Conservation (phyloP, 92 coral and sea anemone genomes). For the Epizoanthus stellaris region DNA sequence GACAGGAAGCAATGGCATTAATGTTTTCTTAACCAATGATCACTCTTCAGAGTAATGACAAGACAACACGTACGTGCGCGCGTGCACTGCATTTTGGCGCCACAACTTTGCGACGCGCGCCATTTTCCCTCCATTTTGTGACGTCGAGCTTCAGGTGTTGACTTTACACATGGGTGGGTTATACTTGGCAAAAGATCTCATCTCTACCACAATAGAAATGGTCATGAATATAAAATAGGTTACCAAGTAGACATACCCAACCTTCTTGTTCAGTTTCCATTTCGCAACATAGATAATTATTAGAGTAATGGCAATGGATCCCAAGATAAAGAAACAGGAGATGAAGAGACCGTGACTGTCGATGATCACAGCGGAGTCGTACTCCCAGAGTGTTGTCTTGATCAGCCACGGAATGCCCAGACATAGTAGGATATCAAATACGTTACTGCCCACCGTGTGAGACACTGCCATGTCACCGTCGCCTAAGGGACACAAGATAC, state of each 20-base stretch:
- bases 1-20: too few relatives aligned
- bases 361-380: slow-evolving; percentile 88
- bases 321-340: slow-evolving; percentile 95
- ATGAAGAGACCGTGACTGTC: slow-evolving; percentile 96
- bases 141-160: slow-evolving; percentile 49
- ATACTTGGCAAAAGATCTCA: slow-evolving; percentile 88
- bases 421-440: slow-evolving; percentile 92
- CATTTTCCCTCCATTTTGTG: neutral
- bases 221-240: slow-evolving; percentile 89
- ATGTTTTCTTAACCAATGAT: too few relatives aligned
- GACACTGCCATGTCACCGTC: slow-evolving; percentile 99
- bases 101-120: neutral
- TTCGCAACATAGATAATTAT: slow-evolving; percentile 84
- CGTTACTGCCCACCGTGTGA: slow-evolving; percentile 98
- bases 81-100: too few relatives aligned
- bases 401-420: slow-evolving; percentile 98
- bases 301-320: slow-evolving; percentile 88
- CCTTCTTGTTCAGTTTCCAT: slow-evolving; percentile 88
- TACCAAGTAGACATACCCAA: slow-evolving; percentile 85
- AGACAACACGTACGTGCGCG: too few relatives aligned
- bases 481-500: slow-evolving; percentile 53
- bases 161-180: slow-evolving; percentile 97
- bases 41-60: too few relatives aligned
- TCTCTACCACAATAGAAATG: slow-evolving; percentile 88
- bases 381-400: slow-evolving; percentile 92